Evolutionary conservation across 2,113 vertebrate species (phyloP).

Genomic region (Bostrychus sinensis): DNA sequence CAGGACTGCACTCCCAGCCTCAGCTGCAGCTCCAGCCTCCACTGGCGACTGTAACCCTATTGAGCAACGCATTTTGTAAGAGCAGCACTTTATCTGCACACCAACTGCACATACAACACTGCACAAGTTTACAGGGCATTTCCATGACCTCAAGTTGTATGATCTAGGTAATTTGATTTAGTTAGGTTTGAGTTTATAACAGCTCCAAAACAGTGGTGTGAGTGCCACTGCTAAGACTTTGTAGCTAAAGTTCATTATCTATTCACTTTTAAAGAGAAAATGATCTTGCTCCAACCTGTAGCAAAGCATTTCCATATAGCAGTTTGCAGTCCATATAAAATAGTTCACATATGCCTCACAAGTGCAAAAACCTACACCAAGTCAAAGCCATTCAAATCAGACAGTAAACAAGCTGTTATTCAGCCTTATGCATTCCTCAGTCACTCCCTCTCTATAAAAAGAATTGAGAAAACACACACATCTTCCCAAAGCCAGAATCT

Average conservation of each 20-base stretch:
- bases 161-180: neutral
- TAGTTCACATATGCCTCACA: conserved; percentile 7
- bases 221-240: neutral
- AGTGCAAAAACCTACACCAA: conserved; percentile 9
- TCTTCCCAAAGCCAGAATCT: conserved; percentile 23
- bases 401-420: conserved; percentile 47
- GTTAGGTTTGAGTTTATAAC: conserved; percentile 17
- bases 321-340: neutral
- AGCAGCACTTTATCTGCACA: conserved; percentile 19
- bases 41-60: conserved; percentile 25
- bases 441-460: conserved; percentile 59
- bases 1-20: conserved; percentile 39
- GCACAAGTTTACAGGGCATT: conserved; percentile 2
- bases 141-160: neutral
- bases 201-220: neutral
- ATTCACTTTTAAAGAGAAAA: conserved; percentile 7
- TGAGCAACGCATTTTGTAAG: conserved; percentile 44
- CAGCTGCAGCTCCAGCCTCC: conserved; percentile 48
- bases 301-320: conserved; percentile 18
- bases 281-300: neutral
- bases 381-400: conserved; percentile 25
- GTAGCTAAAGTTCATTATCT: neutral
- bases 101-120: conserved; percentile 8
- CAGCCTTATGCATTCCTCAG: conserved; percentile 35
- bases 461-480: conserved; percentile 22